Evolutionary conservation across 2,113 vertebrate genomes (phyloP), one percentile per base, ranked within the genome.

Genomic region (Cyanistes caeruleus): DNA sequence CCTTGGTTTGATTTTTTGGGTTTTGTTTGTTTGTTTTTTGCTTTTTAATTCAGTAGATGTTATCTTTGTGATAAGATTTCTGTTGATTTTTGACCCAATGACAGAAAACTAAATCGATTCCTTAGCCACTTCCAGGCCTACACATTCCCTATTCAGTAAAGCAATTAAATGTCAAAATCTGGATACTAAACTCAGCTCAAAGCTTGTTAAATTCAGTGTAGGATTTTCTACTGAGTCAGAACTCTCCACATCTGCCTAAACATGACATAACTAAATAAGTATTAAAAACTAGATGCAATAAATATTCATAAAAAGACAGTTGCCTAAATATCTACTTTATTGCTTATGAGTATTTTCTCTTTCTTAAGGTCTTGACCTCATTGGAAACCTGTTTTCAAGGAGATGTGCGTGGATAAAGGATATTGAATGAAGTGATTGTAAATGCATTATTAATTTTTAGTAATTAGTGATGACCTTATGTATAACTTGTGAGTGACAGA

Each of bases 381-480:
- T 8, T 53, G 28, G 10, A 90, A 84, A 76, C 11, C 6, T 41
- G 10, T 49, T 95, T 85, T 85, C 62, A 85, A 91, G 60, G 62
- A 79, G 15, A 70, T 77, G 27, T 18, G 5, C 62, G 51, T 41
- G 9, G 49, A 72, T 52, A 69, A 86, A 95, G 8, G 33, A 35
- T 82, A 65, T 28, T 39, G 39, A 86, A 89, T 53, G 17, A 73
- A 33, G 22, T 68, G 23, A 48, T 37, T 92, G 72, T 80, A 94
- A 95, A 95, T 92, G 30, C 31, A 78, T 88, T 91, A 85, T 92
- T 94, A 18, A 86, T 95, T 93, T 76, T 23, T 79, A 87, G 58
- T 81, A 83, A 72, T 84, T 95, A 92, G 56, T 55, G 78, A 76
- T 85, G 70, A 82, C 70, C 65, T 94, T 87, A 76, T 22, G 56